These are phyloP conservation scores for Lemur catta DNA, from an alignment of 2,797 vertebrate genomes.

Conservation along the genomic window DNA sequence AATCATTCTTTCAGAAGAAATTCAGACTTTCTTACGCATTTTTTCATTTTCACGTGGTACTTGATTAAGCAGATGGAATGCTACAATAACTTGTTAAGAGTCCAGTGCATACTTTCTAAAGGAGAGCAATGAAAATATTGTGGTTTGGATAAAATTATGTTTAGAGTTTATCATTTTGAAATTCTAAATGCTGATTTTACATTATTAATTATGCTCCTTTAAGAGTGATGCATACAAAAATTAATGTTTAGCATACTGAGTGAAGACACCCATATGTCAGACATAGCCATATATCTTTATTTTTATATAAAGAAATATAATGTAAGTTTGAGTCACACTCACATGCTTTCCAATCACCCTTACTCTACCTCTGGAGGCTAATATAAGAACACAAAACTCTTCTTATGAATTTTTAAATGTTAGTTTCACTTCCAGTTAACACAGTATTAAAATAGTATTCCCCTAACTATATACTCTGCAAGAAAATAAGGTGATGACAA, in stretches of 20 bases:
- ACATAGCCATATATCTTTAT: background rate
- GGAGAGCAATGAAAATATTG: background rate
- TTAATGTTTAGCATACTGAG: constrained; percentile 1
- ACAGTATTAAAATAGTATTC: constrained; percentile 57
- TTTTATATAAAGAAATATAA: constrained; percentile 35
- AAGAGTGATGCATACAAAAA: background rate
- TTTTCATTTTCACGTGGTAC: constrained; percentile 30
- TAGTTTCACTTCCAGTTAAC: constrained; percentile 65
- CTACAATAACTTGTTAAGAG: background rate
- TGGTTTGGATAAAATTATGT: background rate
- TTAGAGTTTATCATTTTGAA: constrained; percentile 11
- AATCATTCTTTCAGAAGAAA: constrained; percentile 8
- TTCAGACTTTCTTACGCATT: background rate
- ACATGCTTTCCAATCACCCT: constrained; percentile 3
- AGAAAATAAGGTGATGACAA: constrained; percentile 36
- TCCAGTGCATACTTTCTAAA: background rate
- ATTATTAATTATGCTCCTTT: background rate
- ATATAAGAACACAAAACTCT: constrained; percentile 32
- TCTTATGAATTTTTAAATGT: constrained; percentile 51
- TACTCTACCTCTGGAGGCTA: constrained; percentile 35
- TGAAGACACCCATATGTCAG: background rate
- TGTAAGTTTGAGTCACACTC: constrained; percentile 26
- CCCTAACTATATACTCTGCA: background rate
- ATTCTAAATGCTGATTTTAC: background rate
- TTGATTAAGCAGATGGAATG: background rate